phyloP scores from a whole-genome alignment of 2,113 vertebrate species.

The Neotragus moschatus region DNA sequence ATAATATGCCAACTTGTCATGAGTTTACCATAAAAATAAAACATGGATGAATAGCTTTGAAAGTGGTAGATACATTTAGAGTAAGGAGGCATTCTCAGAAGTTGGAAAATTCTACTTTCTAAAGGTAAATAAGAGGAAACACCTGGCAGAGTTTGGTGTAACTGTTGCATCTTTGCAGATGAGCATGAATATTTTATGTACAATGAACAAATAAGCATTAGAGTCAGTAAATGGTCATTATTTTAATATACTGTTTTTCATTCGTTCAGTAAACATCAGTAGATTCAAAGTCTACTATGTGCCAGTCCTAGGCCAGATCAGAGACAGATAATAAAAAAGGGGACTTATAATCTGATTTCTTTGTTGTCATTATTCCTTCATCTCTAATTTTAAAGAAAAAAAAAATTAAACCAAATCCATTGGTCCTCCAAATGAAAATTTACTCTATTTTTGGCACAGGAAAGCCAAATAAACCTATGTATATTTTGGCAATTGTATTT shows the following conservation, averaged over 20 bases:
- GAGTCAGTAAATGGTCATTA: neutral
- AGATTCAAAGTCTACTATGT: neutral
- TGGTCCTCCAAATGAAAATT: neutral
- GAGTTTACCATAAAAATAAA: slow-evolving; percentile 1
- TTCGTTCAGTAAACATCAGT: neutral
- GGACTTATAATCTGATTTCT: neutral
- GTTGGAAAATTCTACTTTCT: neutral
- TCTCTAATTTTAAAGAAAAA: slow-evolving; percentile 28
- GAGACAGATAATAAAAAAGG: neutral
- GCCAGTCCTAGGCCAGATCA: neutral
- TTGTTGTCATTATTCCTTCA: neutral
- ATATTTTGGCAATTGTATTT: slow-evolving; percentile 21
- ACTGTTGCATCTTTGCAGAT: neutral
- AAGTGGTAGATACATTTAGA: neutral
- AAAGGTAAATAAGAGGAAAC: neutral
- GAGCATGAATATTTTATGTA: neutral
- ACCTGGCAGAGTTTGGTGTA: neutral
- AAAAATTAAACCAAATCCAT: neutral
- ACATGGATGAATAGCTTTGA: neutral
- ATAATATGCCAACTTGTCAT: neutral
- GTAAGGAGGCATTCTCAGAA: neutral
- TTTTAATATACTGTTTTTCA: neutral
- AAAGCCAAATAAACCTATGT: neutral
- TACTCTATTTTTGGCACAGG: neutral
- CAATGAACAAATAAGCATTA: neutral